Evolutionary conservation across 2,797 vertebrate species (phyloP).

Genomic region (Pantherophis vulpinus): DNA sequence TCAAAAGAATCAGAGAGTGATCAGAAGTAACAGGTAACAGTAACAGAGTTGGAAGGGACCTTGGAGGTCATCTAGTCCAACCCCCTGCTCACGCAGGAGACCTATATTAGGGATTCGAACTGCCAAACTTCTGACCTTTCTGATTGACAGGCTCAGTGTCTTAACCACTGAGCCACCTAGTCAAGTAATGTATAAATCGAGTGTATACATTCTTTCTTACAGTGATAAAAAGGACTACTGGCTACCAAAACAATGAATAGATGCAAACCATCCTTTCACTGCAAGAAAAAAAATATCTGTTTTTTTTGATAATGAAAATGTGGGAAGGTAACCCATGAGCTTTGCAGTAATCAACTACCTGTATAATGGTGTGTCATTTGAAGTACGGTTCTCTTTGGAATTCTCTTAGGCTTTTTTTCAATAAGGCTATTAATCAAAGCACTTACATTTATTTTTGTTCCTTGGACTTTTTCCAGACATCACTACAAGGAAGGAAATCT

Average conservation of each 20-base stretch:
- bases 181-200: not conserved
- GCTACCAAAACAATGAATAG: not conserved
- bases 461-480: not conserved
- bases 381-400: not conserved
- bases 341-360: not conserved
- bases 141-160: no score
- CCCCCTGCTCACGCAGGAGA: no score
- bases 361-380: not conserved
- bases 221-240: not conserved
- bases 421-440: not conserved
- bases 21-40: not conserved
- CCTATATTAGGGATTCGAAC: no score
- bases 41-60: no score
- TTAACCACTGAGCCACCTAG: no score
- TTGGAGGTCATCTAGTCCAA: no score
- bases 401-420: not conserved
- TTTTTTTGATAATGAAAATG: not conserved
- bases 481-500: not conserved
- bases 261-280: not conserved
- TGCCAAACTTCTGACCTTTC: no score
- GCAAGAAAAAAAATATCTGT: not conserved
- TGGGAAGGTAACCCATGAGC: not conserved
- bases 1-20: not conserved
- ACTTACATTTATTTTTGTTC: not conserved
- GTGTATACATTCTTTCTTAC: not conserved